Evolutionary conservation across 2,888 invertebrate genomes (phyloP).

Genomic region (Agrochola circellaris): DNA sequence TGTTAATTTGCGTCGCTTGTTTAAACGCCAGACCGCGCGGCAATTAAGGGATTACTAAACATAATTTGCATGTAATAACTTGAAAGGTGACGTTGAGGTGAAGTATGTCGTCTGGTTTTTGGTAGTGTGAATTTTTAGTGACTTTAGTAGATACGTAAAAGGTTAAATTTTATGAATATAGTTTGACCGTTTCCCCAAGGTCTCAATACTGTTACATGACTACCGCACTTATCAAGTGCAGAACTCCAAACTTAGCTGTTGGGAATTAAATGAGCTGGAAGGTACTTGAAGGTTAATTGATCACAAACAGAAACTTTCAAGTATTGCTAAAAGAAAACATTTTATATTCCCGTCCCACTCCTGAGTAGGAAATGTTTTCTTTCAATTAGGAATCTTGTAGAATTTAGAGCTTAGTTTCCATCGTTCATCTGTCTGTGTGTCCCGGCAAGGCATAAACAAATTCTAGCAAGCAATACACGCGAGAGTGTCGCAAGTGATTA

Average conservation of each 20-base stretch:
- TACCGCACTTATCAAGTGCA: neutral
- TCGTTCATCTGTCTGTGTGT: constrained; percentile 1
- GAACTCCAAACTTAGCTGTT: neutral
- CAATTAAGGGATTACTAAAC: constrained; percentile 68
- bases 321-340: too few species aligned
- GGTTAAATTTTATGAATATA: neutral
- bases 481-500: constrained; percentile 60
- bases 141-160: neutral
- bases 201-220: neutral
- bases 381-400: neutral
- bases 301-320: neutral
- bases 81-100: constrained; percentile 54
- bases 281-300: neutral
- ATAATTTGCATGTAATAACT: constrained; percentile 69
- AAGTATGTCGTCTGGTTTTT: constrained; percentile 48
- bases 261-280: neutral
- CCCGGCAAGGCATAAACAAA: constrained; percentile 35
- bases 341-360: too few species aligned
- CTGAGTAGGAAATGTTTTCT: too few species aligned
- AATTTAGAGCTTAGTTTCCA: neutral
- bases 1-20: constrained; percentile 74
- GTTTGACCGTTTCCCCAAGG: neutral
- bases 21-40: constrained; percentile 68
- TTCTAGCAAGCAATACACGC: constrained; percentile 18
- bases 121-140: neutral